A percentile compares a stretch with the other conserved stretches of the same genome.
phyloP scores from a whole-genome alignment of 2,113 vertebrate genomes.

The Amphiprion ocellaris region DNA sequence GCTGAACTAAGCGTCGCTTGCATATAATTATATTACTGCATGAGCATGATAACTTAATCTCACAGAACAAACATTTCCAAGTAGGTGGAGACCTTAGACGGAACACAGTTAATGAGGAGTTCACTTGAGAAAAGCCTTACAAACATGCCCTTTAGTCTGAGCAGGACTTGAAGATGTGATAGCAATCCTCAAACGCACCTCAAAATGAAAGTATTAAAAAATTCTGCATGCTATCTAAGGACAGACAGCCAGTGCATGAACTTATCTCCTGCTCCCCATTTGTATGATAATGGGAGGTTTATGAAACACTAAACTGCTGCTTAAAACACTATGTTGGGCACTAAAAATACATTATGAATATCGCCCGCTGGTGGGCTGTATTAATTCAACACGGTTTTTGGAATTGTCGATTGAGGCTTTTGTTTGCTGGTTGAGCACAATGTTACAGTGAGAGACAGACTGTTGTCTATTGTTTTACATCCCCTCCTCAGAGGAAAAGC shows the following conservation, averaged over 20 bases:
- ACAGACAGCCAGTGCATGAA: not conserved
- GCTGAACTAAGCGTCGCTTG: not conserved
- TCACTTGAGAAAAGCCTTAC: conserved; percentile 8
- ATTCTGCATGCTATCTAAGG: not conserved
- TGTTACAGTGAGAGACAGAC: not conserved
- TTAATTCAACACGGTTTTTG: conserved; percentile 30
- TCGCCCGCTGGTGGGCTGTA: conserved; percentile 11
- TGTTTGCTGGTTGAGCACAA: conserved; percentile 24
- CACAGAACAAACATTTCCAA: conserved; percentile 10
- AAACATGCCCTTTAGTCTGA: conserved; percentile 4
- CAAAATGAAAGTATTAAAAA: conserved; percentile 31
- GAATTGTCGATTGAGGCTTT: conserved; percentile 26
- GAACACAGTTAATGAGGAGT: conserved; percentile 23
- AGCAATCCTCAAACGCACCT: conserved; percentile 17
- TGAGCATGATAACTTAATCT: conserved; percentile 32
- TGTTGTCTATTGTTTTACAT: conserved; percentile 31
- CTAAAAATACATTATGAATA: conserved; percentile 17
- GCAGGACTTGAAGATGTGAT: conserved; percentile 3
- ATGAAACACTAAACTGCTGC: conserved; percentile 34
- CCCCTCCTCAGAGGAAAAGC: not conserved
- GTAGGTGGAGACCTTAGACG: conserved; percentile 22
- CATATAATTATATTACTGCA: conserved; percentile 17
- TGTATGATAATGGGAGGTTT: conserved; percentile 1
- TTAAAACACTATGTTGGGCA: conserved; percentile 19
- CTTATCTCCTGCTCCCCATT: not conserved